A percentile compares a stretch with the other conserved stretches of the same genome.
Conservation (phyloP, 2,113 vertebrate genomes). For the Mionectes macconnelli region DNA sequence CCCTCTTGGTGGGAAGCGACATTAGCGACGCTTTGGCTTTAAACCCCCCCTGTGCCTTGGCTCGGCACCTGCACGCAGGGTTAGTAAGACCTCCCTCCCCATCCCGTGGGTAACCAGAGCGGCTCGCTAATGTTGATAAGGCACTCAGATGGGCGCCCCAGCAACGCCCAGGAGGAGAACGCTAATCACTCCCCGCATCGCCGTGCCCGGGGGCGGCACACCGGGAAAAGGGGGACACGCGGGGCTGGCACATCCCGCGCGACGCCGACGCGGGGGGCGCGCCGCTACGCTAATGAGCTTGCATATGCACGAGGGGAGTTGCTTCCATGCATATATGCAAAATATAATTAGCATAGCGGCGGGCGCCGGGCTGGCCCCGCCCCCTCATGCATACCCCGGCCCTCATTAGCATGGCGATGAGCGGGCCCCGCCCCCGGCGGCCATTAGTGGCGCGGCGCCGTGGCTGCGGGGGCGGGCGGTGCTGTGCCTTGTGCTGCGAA, state of each 20-base stretch:
- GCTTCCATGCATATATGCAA: background rate
- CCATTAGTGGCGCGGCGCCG: constrained; percentile 30
- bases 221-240: background rate
- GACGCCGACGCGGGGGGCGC: fast-evolving
- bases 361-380: background rate
- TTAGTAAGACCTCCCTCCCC: fast-evolving
- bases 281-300: too few relatives aligned
- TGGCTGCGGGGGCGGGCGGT: constrained; percentile 11
- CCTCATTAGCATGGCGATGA: background rate
- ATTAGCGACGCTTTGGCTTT: background rate
- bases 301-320: too few relatives aligned
- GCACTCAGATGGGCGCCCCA: background rate
- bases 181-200: background rate
- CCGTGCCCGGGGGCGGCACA: background rate
- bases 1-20: background rate
- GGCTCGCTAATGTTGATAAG: background rate
- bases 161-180: fast-evolving
- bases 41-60: background rate
- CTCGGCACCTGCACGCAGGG: fast-evolving
- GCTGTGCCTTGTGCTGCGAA: background rate
- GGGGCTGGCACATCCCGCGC: fast-evolving
- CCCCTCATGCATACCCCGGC: background rate
- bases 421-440: background rate
- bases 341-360: background rate
- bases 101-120: fast-evolving